Evolutionary conservation across 2,888 invertebrate species (phyloP).

Genomic region (Limnephilus auricula): DNA sequence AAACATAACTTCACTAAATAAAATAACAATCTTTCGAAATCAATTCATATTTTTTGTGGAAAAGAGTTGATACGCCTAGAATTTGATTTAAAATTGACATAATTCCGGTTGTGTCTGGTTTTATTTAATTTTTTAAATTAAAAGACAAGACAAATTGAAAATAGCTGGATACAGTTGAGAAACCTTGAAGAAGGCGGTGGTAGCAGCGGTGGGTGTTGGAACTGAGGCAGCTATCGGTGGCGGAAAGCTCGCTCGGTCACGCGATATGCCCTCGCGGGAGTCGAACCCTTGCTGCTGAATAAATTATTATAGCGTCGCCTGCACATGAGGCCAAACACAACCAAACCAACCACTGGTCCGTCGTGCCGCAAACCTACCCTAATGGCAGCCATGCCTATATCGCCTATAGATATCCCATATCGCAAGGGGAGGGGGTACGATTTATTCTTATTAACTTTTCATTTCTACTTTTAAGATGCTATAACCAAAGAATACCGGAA

Average conservation of each 20-base stretch:
- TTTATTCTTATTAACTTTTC: not conserved
- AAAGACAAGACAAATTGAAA: too few relatives aligned
- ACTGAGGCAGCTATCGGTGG: conserved; percentile 6
- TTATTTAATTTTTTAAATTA: too few relatives aligned
- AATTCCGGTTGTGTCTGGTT: too few relatives aligned
- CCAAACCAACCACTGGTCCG: not conserved
- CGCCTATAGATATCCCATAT: not conserved
- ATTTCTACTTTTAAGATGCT: not conserved
- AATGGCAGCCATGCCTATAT: conserved; percentile 14
- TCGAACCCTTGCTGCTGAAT: conserved; percentile 38
- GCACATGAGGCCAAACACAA: conserved; percentile 18
- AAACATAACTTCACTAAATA: too few relatives aligned
- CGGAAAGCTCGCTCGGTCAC: conserved; percentile 38
- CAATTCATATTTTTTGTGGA: too few relatives aligned
- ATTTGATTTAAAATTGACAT: too few relatives aligned
- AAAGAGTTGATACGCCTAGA: too few relatives aligned
- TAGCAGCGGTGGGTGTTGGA: not conserved
- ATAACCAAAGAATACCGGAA: too few relatives aligned
- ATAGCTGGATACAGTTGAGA: not conserved
- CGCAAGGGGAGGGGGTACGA: not conserved
- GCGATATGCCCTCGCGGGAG: conserved; percentile 31
- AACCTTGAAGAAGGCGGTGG: not conserved
- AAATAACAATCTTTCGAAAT: too few relatives aligned
- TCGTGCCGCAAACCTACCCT: not conserved
- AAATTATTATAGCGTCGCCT: conserved; percentile 28